Evolutionary conservation across 2,888 invertebrate species (phyloP), one percentile per base, ranked within the genome.

Genomic region (Callinectes sapidus): DNA sequence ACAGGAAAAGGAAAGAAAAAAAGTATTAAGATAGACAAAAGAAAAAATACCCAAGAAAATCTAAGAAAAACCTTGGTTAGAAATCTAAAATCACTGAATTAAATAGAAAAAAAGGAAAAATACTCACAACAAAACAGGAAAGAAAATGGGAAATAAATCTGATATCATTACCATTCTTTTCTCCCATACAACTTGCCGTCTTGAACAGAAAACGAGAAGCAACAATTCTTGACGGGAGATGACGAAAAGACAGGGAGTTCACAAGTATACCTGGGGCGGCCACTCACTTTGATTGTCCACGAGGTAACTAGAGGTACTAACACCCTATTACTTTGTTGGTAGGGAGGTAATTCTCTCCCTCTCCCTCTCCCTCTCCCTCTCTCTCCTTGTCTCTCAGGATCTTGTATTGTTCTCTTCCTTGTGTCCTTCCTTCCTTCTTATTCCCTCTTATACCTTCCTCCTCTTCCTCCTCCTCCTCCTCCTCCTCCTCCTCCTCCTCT

Each of bases 401-500:
- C 48, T 55, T 71, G 5, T 16, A 42, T 14, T 32, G 1, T 42
- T 42, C n/a, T 39, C 42, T 66, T 35, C 81, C 42, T 14, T 77
- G 1, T 90, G 23, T 28, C 48, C 66, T 39, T 48, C n/a, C 28
- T 81, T 28, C 71, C 77, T 42, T 32, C 81, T 48, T 35, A 23
- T n/a, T 54, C 48, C 18, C 18, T 42, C 32, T 81, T 35, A 18
- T 23, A 23, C 32, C n/a, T 48, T 81, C 6, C n/a, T n/a, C n/a
- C n/a, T n/a, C n/a, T 54, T 54, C 32, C 28, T 28, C 32, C 81
- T 39, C 81, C 28, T 35, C 42, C 39, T 71, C 90, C 71, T 71
- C 66, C 77, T 90, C 90, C 71, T 71, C 39, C 90, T 90, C 90
- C 71, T 42, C 35, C 90, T 90, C 77, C 81, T 90, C 77, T 90